phyloP scores from a whole-genome alignment of 2,113 vertebrate species.

The Raja brachyura region DNA sequence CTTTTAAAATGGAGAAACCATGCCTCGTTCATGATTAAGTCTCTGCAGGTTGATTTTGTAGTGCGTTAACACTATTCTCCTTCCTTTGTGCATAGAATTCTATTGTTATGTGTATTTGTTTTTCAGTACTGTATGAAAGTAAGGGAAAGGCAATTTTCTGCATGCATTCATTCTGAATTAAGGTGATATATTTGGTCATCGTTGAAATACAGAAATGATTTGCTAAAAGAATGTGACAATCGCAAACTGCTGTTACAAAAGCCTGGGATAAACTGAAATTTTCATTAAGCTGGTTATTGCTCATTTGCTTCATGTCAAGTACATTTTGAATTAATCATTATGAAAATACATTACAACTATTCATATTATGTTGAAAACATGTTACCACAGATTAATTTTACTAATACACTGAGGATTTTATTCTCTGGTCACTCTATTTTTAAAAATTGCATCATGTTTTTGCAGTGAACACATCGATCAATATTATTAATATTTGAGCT shows the following conservation, averaged over 20 bases:
- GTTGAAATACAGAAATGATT: not conserved
- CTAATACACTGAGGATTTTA: not conserved
- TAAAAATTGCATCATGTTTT: not conserved
- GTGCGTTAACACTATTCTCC: not conserved
- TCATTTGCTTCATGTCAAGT: not conserved
- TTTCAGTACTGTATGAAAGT: not conserved
- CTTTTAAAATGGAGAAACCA: not conserved
- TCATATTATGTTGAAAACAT: not conserved
- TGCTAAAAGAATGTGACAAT: not conserved
- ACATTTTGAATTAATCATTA: constrained; percentile 21
- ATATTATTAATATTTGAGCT: not conserved
- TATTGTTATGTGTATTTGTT: not conserved
- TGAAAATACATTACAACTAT: not conserved
- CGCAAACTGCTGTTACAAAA: not conserved
- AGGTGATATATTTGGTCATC: not conserved
- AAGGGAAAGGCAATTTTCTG: not conserved
- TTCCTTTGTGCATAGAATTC: not conserved
- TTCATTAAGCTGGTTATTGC: not conserved
- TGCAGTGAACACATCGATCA: not conserved
- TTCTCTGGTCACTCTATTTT: not conserved
- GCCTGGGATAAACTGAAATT: not conserved
- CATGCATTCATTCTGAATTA: not conserved
- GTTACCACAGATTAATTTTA: not conserved
- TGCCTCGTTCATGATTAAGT: not conserved
- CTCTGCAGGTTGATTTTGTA: not conserved